A percentile compares a stretch with the other conserved stretches of the same genome.
Evolutionary conservation across 2,797 vertebrate species (phyloP).

Genomic region (Dendrocincla tyrannina): DNA sequence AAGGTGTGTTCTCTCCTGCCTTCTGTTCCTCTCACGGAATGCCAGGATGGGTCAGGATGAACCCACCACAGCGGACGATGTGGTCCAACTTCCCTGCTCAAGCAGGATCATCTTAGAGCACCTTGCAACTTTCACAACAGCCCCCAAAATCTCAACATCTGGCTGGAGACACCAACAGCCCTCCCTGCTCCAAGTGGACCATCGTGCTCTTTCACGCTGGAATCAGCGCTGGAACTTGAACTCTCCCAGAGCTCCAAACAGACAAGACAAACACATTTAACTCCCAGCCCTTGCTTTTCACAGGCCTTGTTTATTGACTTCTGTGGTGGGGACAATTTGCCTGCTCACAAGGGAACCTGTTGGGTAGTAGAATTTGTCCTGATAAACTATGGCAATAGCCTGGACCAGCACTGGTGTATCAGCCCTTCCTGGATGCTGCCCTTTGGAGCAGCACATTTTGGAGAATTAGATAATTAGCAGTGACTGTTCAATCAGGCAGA

Average conservation of each 20-base stretch:
- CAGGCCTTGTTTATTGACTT: conserved; percentile 15
- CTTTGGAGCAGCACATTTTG: not conserved
- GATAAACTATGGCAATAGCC: conserved; percentile 54
- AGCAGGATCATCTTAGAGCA: not conserved
- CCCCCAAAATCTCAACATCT: not conserved
- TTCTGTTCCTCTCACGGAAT: not conserved
- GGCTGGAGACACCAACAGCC: not conserved
- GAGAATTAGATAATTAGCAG: not conserved
- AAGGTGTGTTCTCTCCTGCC: not conserved
- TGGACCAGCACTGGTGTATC: not conserved
- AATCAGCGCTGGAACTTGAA: not conserved
- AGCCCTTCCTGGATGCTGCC: conserved; percentile 1
- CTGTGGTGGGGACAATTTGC: not conserved
- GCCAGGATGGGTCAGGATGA: not conserved
- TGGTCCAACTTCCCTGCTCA: not conserved
- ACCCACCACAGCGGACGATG: not conserved
- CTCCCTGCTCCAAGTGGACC: not conserved
- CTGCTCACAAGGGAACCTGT: conserved; percentile 20
- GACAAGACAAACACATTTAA: not conserved
- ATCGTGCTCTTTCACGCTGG: not conserved
- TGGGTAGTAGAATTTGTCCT: conserved; percentile 26
- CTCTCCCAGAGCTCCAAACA: not conserved
- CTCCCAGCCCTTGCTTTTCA: conserved; percentile 14
- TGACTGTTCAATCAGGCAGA: not conserved
- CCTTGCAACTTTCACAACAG: not conserved